phyloP scores from a whole-genome alignment of 2,113 vertebrate species.

The Gulo gulo region DNA sequence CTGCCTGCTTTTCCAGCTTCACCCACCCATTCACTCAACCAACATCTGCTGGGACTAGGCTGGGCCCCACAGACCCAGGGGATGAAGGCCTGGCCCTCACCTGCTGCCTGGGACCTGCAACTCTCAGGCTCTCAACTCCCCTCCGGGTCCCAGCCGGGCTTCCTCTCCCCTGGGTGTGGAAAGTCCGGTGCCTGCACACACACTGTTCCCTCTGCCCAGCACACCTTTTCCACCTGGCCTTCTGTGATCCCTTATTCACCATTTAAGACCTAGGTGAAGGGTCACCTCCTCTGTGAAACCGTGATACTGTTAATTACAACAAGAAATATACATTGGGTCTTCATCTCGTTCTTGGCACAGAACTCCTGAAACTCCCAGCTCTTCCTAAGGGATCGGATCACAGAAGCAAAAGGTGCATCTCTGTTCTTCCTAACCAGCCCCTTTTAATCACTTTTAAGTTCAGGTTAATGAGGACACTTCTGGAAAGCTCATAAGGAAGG shows the following conservation, averaged over 20 bases:
- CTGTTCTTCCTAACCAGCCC: not conserved
- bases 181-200: not conserved
- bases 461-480: not conserved
- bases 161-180: not conserved
- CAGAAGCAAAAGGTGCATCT: not conserved
- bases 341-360: not conserved
- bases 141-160: not conserved
- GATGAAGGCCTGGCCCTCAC: not conserved
- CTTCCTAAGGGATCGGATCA: not conserved
- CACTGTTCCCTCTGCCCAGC: not conserved
- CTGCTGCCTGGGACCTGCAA: too few species aligned
- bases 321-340: not conserved
- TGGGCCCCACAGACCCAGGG: not conserved
- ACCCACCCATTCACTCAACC: not conserved
- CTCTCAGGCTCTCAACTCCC: not conserved
- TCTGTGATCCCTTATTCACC: not conserved
- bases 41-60: not conserved
- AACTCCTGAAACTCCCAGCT: not conserved
- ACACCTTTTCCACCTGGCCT: not conserved
- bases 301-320: not conserved
- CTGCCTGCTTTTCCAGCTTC: not conserved
- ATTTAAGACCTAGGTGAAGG: not conserved
- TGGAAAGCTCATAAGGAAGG: not conserved
- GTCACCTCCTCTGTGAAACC: not conserved
- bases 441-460: not conserved